Evolutionary conservation across 1,140 invertebrate genomes (phyloP), one percentile per base, ranked within the genome.

Genomic region (Papilio xuthus): DNA sequence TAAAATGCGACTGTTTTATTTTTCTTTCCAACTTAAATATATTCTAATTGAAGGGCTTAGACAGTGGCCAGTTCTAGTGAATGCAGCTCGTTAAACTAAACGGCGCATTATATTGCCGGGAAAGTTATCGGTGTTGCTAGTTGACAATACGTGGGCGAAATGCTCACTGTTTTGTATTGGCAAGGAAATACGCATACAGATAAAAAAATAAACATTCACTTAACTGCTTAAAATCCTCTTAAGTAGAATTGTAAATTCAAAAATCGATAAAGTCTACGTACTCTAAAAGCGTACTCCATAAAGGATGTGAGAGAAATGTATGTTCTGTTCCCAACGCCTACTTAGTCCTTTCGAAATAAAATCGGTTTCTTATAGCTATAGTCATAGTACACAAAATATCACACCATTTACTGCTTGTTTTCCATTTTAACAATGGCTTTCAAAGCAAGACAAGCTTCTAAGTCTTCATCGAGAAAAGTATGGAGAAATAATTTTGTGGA

Each of bases 41-140:
- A 74, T 74, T 74, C 47, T 74, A 20, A 74, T 74, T 56, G 50
- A 56, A 75, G 47, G 47, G 50, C 56, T 75, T 75, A 75, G 47
- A 75, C 44, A 53, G 72, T 75, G 72, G 47, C 72, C 53, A 53
- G 26, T 18, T 28, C 13, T 75, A 75, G 28, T 75, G 28, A 75
- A 75, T 75, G 72, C 47, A 7, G 6, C 26, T 75, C 47, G 72
- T 75, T 75, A 75, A 75, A 75, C 47, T 53, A 23, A 75, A 75
- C 72, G 47, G 28, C 72, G 50, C 72, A 75, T 75, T 75, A 75
- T 75, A 75, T 75, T 56, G 28, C 15, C 28, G 44, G 72, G 18
- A 53, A 75, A 75, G 28, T 75, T 53, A 53, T 75, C 23, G 72
- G 23, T 67, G 44, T 26, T 44, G 44, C 42, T 20, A 28, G 26